Evolutionary conservation across 2,113 vertebrate genomes (phyloP), one percentile per base, ranked within the genome.

Genomic region (Indicator maculatus): DNA sequence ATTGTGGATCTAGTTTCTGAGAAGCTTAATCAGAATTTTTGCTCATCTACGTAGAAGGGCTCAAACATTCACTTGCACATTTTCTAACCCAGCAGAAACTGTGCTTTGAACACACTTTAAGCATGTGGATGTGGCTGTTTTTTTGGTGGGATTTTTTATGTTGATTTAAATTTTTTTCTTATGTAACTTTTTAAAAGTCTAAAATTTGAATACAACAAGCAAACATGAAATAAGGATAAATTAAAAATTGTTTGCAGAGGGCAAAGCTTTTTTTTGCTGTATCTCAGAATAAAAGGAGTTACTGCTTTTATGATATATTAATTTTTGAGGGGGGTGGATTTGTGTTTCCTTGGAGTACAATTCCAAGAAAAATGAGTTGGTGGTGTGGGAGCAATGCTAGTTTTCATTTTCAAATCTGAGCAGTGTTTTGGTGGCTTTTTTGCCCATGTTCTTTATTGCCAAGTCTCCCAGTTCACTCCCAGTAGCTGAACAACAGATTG

Each of bases 51-150:
- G n/a, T 18, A 41, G 31, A 24, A 77, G 18, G 74, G 11, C 15
- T 84, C 27, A 67, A 83, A 55, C 20, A 30, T 8, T 33, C 24
- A 11, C 13, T 78, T 9, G 75, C 80, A 47, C 10, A 15, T 80
- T 73, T 65, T 74, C 44, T 86, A 81, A 76, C 59, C 8, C 16
- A 59, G 16, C 4, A 36, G 36, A 90, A 71, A 12, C 4, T 71
- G 3, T 80, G 16, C 28, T 87, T 44, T 52, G n/a, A 67, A 64
- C 13, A 41, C 3, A 30, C 9, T 44, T 59, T 15, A 38, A 14
- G 7, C 17, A 71, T 11, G 7, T 18, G 6, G 7, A 2, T 63
- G 5, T 55, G 18, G 2, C 3, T 3, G 2, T 3, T 15, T 36
- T 65, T 3, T 13, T 23, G 14, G 41, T 44, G 16, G 14, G 14